Evolutionary conservation across 2,888 invertebrate genomes (phyloP), one percentile per base, ranked within the genome.

Genomic region (Bembecia ichneumoniformis): DNA sequence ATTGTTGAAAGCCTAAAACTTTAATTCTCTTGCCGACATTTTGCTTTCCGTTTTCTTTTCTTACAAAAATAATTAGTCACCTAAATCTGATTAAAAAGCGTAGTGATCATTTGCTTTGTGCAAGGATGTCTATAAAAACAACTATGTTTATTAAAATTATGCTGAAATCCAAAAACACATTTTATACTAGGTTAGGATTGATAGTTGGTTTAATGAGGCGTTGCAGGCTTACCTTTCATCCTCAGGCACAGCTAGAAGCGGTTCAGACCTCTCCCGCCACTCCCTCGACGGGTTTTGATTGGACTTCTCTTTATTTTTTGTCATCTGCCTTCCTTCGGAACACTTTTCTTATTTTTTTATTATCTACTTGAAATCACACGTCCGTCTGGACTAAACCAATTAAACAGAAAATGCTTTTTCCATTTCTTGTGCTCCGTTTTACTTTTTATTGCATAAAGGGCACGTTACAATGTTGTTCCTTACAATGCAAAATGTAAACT

Each of bases 171-270:
- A n/a, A n/a, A n/a, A n/a, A n/a, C n/a, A n/a, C n/a, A n/a, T n/a
- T n/a, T n/a, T n/a, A n/a, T n/a, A n/a, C n/a, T n/a, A n/a, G n/a
- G n/a, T n/a, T n/a, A n/a, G n/a, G 68, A 63, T 69, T 77, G 77
- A 74, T 77, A 78, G 77, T 78, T 68, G 59, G 62, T 70, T 76
- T 83, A 86, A 83, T 81, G 82, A 86, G 80, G 69, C 77, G 62
- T 66, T 62, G 58, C 63, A 65, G 71, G 73, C 82, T 87, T 78
- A 86, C 87, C 86, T 82, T 82, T 86, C 84, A 83, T 82, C 81
- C 63, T 86, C 87, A 81, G 84, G 82, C 69, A 83, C 83, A 15
- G 78, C 68, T 47, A 83, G 68, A 55, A 84, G 74, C 60, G 81
- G 78, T 57, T 83, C 86, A 43, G 76, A 71, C 59, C 77, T 74